Evolutionary conservation across 2,888 invertebrate species (phyloP).

Genomic region (Furcula furcula): DNA sequence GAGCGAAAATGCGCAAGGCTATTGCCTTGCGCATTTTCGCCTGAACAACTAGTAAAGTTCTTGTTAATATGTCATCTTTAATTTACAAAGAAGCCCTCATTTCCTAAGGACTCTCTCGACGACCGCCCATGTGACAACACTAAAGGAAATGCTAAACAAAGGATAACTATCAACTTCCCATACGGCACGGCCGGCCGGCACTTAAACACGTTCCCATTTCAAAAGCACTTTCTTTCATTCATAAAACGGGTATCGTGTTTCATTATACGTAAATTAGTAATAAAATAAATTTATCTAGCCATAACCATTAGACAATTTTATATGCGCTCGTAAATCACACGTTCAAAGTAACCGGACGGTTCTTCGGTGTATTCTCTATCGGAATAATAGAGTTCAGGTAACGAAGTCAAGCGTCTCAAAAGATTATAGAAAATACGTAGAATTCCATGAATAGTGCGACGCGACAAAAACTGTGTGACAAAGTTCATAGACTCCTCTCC

Average conservation of each 20-base stretch:
- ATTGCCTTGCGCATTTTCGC: no score
- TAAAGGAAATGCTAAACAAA: constrained; percentile 47
- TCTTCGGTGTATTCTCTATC: constrained; percentile 7
- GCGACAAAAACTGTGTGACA: constrained; percentile 52
- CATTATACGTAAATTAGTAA: not conserved
- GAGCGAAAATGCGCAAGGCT: no score
- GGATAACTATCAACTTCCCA: constrained; percentile 39
- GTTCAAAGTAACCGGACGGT: constrained; percentile 1
- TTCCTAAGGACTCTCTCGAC: not conserved
- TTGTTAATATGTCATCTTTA: no score
- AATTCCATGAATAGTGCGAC: constrained; percentile 45
- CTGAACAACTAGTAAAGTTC: no score
- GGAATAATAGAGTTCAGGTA: constrained; percentile 33
- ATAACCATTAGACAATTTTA: not conserved
- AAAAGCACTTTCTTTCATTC: constrained; percentile 11
- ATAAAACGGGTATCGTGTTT: constrained; percentile 2
- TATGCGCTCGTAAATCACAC: constrained; percentile 18
- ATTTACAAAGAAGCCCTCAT: constrained; percentile 1
- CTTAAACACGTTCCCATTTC: constrained; percentile 43
- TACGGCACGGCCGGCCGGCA: constrained; percentile 23
- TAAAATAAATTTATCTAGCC: not conserved
- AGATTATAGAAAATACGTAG: constrained; percentile 33
- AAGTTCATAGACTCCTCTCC: constrained; percentile 62
- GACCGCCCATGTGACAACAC: constrained; percentile 34
- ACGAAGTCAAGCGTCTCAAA: constrained; percentile 23